A percentile compares a stretch with the other conserved stretches of the same genome.
Conservation (phyloP, 2,113 vertebrate genomes). For the Microcebus ravelobensis region DNA sequence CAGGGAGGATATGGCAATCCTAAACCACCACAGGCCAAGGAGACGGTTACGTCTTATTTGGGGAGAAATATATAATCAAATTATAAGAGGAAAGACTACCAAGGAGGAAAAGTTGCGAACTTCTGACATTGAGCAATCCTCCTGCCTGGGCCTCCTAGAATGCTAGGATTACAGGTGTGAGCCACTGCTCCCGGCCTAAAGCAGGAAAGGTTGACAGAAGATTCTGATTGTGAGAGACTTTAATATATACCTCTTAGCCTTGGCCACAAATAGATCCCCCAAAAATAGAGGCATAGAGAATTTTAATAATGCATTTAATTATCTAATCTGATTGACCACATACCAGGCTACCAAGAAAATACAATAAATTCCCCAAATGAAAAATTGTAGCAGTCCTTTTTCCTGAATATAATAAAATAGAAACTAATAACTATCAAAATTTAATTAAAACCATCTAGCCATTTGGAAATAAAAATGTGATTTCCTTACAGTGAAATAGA, state of each 20-base stretch:
- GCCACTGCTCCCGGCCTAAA: background rate
- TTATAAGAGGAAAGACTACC: background rate
- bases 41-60: background rate
- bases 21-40: background rate
- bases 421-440: slow-evolving; percentile 48
- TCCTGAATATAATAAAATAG: slow-evolving; percentile 41
- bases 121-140: too few species aligned
- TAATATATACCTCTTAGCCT: background rate
- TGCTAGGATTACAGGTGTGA: too few species aligned
- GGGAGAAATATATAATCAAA: background rate
- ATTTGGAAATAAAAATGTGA: slow-evolving; percentile 34
- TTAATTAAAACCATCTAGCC: slow-evolving; percentile 29
- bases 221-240: slow-evolving; percentile 9
- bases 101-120: background rate
- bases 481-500: slow-evolving; percentile 22
- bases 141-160: too few species aligned
- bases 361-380: background rate
- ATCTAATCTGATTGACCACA: slow-evolving; percentile 30
- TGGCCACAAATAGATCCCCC: background rate
- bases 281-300: background rate
- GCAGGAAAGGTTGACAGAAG: background rate
- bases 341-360: background rate
- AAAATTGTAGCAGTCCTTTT: background rate
- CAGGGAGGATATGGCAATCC: background rate
- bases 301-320: slow-evolving; percentile 42